Base-by-base conservation (phyloP, 2,113 vertebrate species). In the Collichthys lucidus region DNA sequence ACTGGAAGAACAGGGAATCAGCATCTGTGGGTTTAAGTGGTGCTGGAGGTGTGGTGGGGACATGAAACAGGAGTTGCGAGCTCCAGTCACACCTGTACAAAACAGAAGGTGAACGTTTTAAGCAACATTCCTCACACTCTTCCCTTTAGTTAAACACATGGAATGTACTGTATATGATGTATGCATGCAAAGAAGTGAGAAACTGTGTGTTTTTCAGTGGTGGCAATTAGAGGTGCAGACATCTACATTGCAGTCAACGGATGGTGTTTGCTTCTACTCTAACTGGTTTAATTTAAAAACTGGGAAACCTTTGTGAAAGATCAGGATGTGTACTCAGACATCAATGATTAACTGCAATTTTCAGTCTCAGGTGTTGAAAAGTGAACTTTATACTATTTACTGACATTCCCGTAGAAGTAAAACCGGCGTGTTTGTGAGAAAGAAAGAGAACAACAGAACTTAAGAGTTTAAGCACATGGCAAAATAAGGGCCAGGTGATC, bases 21-120 rank as follows among this genome's bases (percentile, higher is more conserved):
- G 20, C 60, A 79, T 61, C 44, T 63, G 26, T 46, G 52, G 11
- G 26, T 65, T 68, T 53, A 74, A 40, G 60, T 46, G 35, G 49
- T 26, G 52, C 14, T 4, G 14, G 11, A 1, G n/a, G 12, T 5
- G 22, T 17, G 17, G 44, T 19, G 65, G 72, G 11, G 20, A 85
- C 57, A 60, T 70, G 52, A 82, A 76, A 86, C 53, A 79, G 60
- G 42, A 87, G 77, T 60, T 67, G 50, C 11, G 52, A n/a, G 69
- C 22, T 29, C 11, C 83, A 79, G 72, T 84, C 88, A 84, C 86
- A 89, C 82, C 87, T 86, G 84, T 73, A 77, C 52, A 72, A 71
- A 86, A 68, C 49, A 87, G 77, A 79, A 87, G 85, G 84, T 91
- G 86, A 91, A 88, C 74, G 76, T 83, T 74, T 86, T 40, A 44